Evolutionary conservation across 2,797 vertebrate species (phyloP).

Genomic region (Epinephelus coioides): DNA sequence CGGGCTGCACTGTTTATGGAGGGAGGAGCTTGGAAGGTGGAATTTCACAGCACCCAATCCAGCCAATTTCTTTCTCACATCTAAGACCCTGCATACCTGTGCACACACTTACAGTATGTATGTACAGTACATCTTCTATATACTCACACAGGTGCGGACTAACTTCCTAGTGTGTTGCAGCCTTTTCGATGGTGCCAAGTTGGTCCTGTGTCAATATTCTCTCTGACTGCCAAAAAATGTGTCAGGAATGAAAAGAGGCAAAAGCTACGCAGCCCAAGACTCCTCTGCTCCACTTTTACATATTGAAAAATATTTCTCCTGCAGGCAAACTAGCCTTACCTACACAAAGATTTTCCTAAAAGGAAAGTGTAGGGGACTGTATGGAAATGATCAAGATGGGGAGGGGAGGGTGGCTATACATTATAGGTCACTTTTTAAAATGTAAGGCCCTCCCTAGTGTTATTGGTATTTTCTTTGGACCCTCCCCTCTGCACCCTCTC

Average conservation of each 20-base stretch:
- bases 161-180: slow-evolving; percentile 50
- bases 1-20: slow-evolving; percentile 54
- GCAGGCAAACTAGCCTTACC: background rate
- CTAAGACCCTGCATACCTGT: slow-evolving; percentile 48
- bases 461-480: background rate
- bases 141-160: slow-evolving; percentile 66
- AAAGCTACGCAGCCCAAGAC: slow-evolving; percentile 18
- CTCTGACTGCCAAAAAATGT: slow-evolving; percentile 56
- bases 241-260: slow-evolving; percentile 55
- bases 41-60: slow-evolving; percentile 78
- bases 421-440: background rate
- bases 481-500: background rate
- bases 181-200: slow-evolving; percentile 65
- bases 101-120: slow-evolving; percentile 51
- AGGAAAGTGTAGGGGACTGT: background rate
- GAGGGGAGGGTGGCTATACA: background rate
- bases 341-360: background rate
- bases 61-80: slow-evolving; percentile 60
- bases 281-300: slow-evolving; percentile 36
- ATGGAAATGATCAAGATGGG: background rate
- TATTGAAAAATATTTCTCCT: slow-evolving; percentile 15
- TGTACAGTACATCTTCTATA: slow-evolving; percentile 63
- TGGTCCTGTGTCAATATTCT: slow-evolving; percentile 58
- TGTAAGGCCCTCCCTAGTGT: background rate
- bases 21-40: slow-evolving; percentile 58